Percentiles rank a stretch among this genome's conserved stretches.
Conservation (phyloP, 2,797 vertebrate genomes). For the Toxotes lorentzi region DNA sequence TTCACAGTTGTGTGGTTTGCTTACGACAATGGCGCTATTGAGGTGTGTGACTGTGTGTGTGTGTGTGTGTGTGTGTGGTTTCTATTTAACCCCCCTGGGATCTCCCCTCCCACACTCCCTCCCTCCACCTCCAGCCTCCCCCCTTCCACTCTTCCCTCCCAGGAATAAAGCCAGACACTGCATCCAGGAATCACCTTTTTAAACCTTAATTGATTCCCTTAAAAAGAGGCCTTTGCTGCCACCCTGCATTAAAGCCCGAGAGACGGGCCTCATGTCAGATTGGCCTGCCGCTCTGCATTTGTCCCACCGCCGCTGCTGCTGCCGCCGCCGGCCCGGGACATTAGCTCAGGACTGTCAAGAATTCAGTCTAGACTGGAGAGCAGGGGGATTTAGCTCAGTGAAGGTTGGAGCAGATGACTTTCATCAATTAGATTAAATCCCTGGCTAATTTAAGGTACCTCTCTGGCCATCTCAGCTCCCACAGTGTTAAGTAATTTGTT, state of each 20-base stretch:
- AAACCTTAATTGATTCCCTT: constrained; percentile 84
- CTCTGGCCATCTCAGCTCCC: constrained; percentile 54
- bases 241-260: constrained; percentile 73
- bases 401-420: constrained; percentile 83
- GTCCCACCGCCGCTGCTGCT: constrained; percentile 42
- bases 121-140: constrained; percentile 28
- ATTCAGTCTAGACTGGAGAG: constrained; percentile 82
- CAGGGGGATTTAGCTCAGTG: constrained; percentile 74
- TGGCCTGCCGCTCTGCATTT: constrained; percentile 73
- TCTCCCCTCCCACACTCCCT: constrained; percentile 39
- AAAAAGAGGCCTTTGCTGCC: constrained; percentile 76
- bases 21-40: constrained; percentile 72
- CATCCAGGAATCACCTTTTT: constrained; percentile 83
- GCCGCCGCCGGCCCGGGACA: constrained; percentile 58
- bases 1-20: constrained; percentile 55
- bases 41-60: constrained; percentile 72
- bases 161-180: constrained; percentile 77
- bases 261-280: constrained; percentile 76
- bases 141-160: constrained; percentile 53
- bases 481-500: constrained; percentile 62
- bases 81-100: constrained; percentile 71
- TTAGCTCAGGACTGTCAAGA: constrained; percentile 77
- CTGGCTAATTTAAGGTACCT: constrained; percentile 83
- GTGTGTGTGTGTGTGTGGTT: constrained; percentile 59
- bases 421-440: constrained; percentile 85